Conservation (phyloP, 2,797 vertebrate species). For the Lutjanus campechanus region DNA sequence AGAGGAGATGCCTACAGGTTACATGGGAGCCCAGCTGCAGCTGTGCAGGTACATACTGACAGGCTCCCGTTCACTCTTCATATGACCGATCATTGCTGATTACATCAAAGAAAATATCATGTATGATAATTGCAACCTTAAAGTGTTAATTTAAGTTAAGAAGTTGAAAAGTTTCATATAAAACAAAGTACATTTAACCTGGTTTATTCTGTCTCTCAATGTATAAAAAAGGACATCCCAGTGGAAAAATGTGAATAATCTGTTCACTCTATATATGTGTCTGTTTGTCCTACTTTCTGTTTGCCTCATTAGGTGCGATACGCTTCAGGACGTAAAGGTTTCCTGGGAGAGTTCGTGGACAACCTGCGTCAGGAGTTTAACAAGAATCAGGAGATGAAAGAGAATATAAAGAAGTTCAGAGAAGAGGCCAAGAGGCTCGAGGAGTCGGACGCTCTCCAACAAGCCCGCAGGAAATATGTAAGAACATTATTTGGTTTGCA, state of each 20-base stretch:
- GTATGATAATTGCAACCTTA: too few relatives aligned
- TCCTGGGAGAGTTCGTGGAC: constrained; percentile 92
- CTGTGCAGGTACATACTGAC: constrained; percentile 74
- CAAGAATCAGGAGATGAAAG: constrained; percentile 96
- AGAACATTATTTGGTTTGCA: constrained; percentile 47
- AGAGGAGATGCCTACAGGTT: constrained; percentile 67
- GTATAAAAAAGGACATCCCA: not conserved
- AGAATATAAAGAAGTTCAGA: constrained; percentile 93
- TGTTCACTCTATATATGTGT: not conserved
- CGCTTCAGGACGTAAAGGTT: constrained; percentile 88
- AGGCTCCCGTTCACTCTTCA: not conserved
- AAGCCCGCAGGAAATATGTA: constrained; percentile 94
- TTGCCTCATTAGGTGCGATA: constrained; percentile 75
- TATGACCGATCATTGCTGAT: not conserved
- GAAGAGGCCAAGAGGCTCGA: constrained; percentile 92
- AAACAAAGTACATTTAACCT: not conserved
- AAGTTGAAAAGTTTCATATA: not conserved
- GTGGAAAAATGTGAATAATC: not conserved
- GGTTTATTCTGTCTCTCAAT: not conserved
- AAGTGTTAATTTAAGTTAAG: not conserved
- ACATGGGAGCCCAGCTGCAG: constrained; percentile 54
- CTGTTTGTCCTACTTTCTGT: constrained; percentile 15
- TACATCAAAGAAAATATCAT: not conserved
- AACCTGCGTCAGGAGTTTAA: constrained; percentile 92
- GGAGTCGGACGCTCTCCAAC: constrained; percentile 92